Base-by-base conservation (phyloP, 2,113 vertebrate species). In the Choloepus hoffmanni region DNA sequence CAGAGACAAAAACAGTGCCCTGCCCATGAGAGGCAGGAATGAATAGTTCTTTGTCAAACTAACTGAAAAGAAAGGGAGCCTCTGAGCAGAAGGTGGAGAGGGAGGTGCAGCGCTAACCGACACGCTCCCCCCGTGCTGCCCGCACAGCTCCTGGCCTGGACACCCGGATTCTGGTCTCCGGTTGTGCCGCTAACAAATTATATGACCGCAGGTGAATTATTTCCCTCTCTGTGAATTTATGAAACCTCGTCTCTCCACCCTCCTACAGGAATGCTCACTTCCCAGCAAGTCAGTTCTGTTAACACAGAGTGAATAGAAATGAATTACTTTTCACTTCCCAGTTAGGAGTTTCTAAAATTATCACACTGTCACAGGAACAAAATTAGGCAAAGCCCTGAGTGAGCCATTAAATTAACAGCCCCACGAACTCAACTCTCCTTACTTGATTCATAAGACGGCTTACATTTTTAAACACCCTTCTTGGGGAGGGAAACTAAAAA, bases 401-500 rank as follows among this genome's bases (percentile, higher is more conserved):
- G 82, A 94, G 77, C 60, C 62, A 13, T 91, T 90, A 77, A 88
- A 93, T 93, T 30, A 90, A 92, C 50, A 93, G 2, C 63, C 63
- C 89, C 92, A 4, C 67, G 81, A 94, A 12, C 81, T 77, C 65
- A 30, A 48, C 33, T 15, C 70, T 30, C 30, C 60, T 89, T 36
- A 62, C 62, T 72, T 45, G 65, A 95, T 83, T 90, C 76, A 3
- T 90, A 81, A 90, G 89, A 72, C 23, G 65, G 50, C 83, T 89
- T 70, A 19, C 33, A 8, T 76, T 58, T 81, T 89, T 53, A 83
- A 95, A 83, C 36, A 65, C 11, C 15, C 2, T 84, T 89, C 79
- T 85, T 7, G 43, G 33, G 23, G 28, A 88, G 53, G 68, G 36
- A 73, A 55, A 19, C 4, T 1, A 18, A 86, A 81, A 21, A 30